Conservation (phyloP, 2,113 vertebrate species). For the Melanocharis versteri region DNA sequence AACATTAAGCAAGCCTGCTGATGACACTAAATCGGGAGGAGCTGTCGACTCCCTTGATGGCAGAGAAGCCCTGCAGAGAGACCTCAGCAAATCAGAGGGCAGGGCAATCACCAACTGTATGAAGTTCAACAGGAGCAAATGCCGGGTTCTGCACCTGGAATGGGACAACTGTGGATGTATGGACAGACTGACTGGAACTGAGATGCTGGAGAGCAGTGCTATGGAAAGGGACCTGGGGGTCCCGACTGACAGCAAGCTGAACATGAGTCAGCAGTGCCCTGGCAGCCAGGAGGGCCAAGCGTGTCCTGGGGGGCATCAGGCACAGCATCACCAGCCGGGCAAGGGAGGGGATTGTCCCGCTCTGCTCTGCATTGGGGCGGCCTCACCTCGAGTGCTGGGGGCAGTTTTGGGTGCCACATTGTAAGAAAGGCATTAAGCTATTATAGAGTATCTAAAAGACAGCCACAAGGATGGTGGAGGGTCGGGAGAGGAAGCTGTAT, state of each 20-base stretch:
- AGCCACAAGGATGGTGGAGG: background rate
- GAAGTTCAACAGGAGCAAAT: background rate
- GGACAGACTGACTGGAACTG: background rate
- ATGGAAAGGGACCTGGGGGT: background rate
- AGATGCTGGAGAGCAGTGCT: background rate
- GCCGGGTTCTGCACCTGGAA: background rate
- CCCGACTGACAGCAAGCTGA: accelerated
- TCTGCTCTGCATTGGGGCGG: accelerated
- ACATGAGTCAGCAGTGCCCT: background rate
- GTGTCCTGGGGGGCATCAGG: background rate
- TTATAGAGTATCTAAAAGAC: background rate
- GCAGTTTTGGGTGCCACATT: background rate
- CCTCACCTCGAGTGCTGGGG: background rate
- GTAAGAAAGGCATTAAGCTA: background rate
- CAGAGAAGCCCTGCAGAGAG: background rate
- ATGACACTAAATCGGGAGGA: background rate
- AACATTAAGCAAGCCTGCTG: background rate
- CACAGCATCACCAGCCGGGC: accelerated
- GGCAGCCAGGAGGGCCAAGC: background rate
- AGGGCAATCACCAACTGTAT: background rate
- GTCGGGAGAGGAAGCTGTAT: background rate
- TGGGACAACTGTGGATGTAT: background rate
- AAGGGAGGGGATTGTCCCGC: background rate
- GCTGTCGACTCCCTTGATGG: background rate
- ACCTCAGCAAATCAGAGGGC: background rate